These are phyloP conservation scores for Ectemnius cavifrons DNA, from an alignment of 2,888 invertebrate species.

Conservation along the genomic window DNA sequence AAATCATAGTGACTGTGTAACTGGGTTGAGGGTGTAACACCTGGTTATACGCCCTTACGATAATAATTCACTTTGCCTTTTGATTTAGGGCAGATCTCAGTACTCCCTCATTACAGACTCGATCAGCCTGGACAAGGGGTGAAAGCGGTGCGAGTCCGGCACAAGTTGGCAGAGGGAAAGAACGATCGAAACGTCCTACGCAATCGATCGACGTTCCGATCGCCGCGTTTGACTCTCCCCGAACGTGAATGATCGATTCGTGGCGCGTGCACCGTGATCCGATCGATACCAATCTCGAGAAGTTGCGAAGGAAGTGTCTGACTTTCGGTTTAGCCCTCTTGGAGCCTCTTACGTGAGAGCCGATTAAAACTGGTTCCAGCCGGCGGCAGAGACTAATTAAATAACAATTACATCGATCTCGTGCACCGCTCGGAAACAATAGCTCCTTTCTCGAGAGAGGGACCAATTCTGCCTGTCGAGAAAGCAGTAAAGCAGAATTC, in stretches of 20 bases:
- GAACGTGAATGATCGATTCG: slow-evolving; percentile 60
- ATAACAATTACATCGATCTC: slow-evolving; percentile 61
- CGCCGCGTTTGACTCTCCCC: slow-evolving; percentile 34
- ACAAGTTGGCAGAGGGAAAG: slow-evolving; percentile 9
- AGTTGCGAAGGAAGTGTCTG: slow-evolving; percentile 21
- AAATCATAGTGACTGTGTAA: neutral
- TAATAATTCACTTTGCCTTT: slow-evolving; percentile 41
- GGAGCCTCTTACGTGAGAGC: slow-evolving; percentile 34
- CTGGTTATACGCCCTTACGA: neutral
- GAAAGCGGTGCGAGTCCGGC: slow-evolving; percentile 30
- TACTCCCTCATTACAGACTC: slow-evolving; percentile 33
- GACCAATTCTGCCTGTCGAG: slow-evolving; percentile 37
- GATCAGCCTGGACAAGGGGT: slow-evolving; percentile 13
- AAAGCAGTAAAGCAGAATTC: slow-evolving; percentile 55
- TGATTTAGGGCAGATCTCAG: slow-evolving; percentile 24
- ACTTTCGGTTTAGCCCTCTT: slow-evolving; percentile 30
- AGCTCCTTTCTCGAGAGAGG: slow-evolving; percentile 26
- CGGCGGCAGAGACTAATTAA: slow-evolving; percentile 66
- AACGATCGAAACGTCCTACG: slow-evolving; percentile 33
- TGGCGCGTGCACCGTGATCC: slow-evolving; percentile 42
- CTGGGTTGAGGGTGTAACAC: neutral
- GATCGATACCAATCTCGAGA: slow-evolving; percentile 53
- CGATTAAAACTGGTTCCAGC: slow-evolving; percentile 28
- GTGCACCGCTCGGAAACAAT: slow-evolving; percentile 45
- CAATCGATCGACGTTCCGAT: slow-evolving; percentile 26